Percentiles rank a stretch among this genome's conserved stretches.
These are phyloP conservation scores for Eupithecia exiguata DNA, from an alignment of 2,888 invertebrate species.

Conservation along the genomic window DNA sequence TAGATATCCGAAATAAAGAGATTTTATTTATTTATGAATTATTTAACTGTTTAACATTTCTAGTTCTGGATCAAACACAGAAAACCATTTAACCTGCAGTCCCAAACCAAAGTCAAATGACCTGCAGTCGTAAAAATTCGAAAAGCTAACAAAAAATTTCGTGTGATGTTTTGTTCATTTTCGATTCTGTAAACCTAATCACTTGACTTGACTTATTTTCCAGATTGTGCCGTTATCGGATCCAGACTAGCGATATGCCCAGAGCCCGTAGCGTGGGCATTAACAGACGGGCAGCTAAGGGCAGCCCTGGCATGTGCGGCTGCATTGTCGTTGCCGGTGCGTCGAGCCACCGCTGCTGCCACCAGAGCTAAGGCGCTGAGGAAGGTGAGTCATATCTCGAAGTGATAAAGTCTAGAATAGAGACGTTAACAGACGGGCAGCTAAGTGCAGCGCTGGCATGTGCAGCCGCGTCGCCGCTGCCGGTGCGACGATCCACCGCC, in stretches of 20 bases:
- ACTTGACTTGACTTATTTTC: background rate
- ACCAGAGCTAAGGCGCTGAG: slow-evolving; percentile 93
- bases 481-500: slow-evolving; percentile 91
- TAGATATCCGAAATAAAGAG: too few species aligned
- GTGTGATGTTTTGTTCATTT: background rate
- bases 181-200: background rate
- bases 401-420: background rate
- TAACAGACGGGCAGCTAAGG: slow-evolving; percentile 97
- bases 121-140: too few species aligned
- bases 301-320: slow-evolving; percentile 96
- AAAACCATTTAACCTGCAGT: background rate
- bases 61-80: background rate
- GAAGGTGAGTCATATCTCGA: slow-evolving; percentile 81
- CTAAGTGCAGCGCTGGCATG: slow-evolving; percentile 94
- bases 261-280: slow-evolving; percentile 98
- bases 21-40: too few species aligned
- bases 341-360: slow-evolving; percentile 89
- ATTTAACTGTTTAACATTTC: too few species aligned
- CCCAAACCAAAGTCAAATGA: too few species aligned
- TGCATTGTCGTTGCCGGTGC: slow-evolving; percentile 91
- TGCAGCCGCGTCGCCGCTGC: slow-evolving; percentile 91
- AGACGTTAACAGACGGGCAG: background rate
- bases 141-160: background rate
- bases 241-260: slow-evolving; percentile 95
- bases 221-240: slow-evolving; percentile 96